phyloP scores from a whole-genome alignment of 2,113 vertebrate genomes.

The Sporophila hypoxantha region DNA sequence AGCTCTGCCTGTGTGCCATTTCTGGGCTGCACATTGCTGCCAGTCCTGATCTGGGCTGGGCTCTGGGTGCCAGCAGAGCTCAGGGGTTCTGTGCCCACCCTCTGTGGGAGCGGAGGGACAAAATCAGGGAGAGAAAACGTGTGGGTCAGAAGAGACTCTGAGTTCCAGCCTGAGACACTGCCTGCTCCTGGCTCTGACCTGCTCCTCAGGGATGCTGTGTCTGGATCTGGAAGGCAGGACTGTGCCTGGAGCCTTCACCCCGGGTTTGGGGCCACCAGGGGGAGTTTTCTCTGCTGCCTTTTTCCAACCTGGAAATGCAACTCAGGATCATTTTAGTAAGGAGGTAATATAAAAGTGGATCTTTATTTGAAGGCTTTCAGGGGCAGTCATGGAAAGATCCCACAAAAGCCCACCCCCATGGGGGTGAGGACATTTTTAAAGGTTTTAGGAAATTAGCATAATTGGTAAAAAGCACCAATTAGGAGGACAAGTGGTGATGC shows the following conservation, averaged over 20 bases:
- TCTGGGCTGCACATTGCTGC: fast-evolving
- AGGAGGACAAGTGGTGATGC: neutral
- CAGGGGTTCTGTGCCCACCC: no score
- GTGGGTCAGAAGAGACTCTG: no score
- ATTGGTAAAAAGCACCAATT: neutral
- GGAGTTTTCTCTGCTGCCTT: no score
- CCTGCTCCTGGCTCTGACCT: no score
- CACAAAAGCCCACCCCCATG: neutral
- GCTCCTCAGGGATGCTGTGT: no score
- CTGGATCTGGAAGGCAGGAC: no score
- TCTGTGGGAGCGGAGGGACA: no score
- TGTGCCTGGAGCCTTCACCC: no score
- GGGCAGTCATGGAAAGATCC: neutral
- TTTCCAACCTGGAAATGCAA: neutral
- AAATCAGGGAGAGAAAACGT: no score
- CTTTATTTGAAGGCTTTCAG: neutral
- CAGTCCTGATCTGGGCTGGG: neutral
- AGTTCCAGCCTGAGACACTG: no score
- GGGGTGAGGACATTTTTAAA: neutral
- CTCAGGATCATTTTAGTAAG: neutral
- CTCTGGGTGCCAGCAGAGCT: no score
- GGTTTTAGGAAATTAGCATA: neutral
- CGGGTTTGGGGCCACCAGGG: no score
- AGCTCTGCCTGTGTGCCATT: conserved; percentile 14
- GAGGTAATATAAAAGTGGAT: neutral